These are phyloP conservation scores for Contarinia nasturtii DNA, from an alignment of 1,140 invertebrate species.

Conservation along the genomic window DNA sequence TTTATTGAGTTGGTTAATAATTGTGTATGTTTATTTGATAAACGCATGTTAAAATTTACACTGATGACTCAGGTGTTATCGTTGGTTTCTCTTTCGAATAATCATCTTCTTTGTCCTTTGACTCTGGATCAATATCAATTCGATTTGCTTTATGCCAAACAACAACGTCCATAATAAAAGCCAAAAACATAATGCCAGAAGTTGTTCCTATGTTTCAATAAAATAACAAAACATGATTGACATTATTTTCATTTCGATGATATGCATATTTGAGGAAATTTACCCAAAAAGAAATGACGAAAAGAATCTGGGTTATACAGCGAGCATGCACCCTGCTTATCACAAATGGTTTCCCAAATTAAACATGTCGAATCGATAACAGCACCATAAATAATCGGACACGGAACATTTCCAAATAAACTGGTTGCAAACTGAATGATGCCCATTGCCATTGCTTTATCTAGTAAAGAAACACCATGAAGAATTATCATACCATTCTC, in stretches of 20 bases:
- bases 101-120: not conserved
- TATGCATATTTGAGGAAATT: constrained; percentile 6
- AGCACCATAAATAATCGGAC: constrained; percentile 79
- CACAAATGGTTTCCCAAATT: constrained; percentile 67
- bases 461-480: constrained; percentile 18
- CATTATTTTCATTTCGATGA: not conserved
- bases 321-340: constrained; percentile 59
- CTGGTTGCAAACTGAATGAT: constrained; percentile 86
- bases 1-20: no score
- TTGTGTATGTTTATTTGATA: no score
- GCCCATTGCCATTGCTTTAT: constrained; percentile 86
- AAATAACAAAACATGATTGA: constrained; percentile 4
- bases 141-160: constrained; percentile 66
- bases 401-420: constrained; percentile 82
- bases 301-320: constrained; percentile 70
- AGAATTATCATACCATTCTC: not conserved
- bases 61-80: not conserved
- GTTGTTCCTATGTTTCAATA: constrained; percentile 42
- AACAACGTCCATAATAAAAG: constrained; percentile 61
- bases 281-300: constrained; percentile 71
- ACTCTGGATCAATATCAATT: constrained; percentile 39
- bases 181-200: constrained; percentile 56
- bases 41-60: not conserved
- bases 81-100: not conserved
- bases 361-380: constrained; percentile 82